Conservation (phyloP, 2,888 invertebrate species). For the Philereme vetulata region DNA sequence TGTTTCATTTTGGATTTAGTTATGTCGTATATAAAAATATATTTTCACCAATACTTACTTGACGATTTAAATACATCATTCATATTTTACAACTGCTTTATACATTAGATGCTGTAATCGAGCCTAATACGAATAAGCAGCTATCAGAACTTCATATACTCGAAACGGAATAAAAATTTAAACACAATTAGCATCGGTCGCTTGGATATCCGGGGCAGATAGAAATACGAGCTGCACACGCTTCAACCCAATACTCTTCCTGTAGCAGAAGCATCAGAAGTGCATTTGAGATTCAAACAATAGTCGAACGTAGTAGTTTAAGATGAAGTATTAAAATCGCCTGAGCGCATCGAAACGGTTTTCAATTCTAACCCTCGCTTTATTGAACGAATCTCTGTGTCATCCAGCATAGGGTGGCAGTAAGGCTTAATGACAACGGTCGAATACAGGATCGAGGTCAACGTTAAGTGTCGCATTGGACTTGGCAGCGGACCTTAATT, state of each 20-base stretch:
- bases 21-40: too few species aligned
- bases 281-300: constrained; percentile 41
- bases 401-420: constrained; percentile 62
- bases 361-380: constrained; percentile 63
- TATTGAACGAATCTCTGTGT: constrained; percentile 63
- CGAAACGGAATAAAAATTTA: constrained; percentile 24
- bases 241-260: constrained; percentile 55
- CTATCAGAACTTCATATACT: constrained; percentile 6
- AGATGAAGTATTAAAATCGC: constrained; percentile 49
- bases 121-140: background rate
- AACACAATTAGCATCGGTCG: constrained; percentile 46
- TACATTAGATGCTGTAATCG: too few species aligned
- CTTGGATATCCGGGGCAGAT: constrained; percentile 57
- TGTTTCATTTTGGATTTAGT: too few species aligned
- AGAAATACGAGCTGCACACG: constrained; percentile 73
- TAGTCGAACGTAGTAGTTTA: constrained; percentile 48
- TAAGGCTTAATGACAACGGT: constrained; percentile 73
- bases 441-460: constrained; percentile 76
- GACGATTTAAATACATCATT: too few species aligned
- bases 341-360: constrained; percentile 41
- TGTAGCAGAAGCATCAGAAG: constrained; percentile 47
- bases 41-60: too few species aligned
- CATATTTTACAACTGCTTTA: too few species aligned
- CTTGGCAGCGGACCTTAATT: constrained; percentile 70
- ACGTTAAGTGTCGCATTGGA: constrained; percentile 69